These are phyloP conservation scores for Hypomecis punctinalis DNA, from an alignment of 2,888 invertebrate genomes.

Conservation along the genomic window DNA sequence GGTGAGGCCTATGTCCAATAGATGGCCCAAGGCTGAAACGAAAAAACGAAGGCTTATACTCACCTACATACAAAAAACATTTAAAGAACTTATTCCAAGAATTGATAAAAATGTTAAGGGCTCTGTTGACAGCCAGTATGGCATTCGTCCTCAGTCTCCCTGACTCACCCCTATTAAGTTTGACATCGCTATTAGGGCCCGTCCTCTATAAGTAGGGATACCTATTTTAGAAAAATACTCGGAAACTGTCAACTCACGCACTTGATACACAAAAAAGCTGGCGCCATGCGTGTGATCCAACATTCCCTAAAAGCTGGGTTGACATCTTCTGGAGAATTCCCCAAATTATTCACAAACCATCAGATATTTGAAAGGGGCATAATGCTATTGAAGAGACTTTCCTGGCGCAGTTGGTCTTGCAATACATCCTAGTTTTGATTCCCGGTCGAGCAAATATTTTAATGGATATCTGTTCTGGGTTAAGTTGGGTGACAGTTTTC, in stretches of 20 bases:
- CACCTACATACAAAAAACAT: not conserved
- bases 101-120: not conserved
- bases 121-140: constrained; percentile 6
- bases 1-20: too few relatives aligned
- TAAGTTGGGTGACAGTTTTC: too few relatives aligned
- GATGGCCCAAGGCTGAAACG: too few relatives aligned
- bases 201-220: constrained; percentile 29
- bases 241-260: constrained; percentile 51
- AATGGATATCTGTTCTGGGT: too few relatives aligned
- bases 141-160: constrained; percentile 4
- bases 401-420: too few relatives aligned
- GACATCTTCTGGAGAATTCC: too few relatives aligned
- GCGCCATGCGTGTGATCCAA: constrained; percentile 68
- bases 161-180: constrained; percentile 23
- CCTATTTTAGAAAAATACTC: constrained; percentile 33
- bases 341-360: too few relatives aligned
- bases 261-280: constrained; percentile 57
- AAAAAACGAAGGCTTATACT: too few relatives aligned
- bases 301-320: constrained; percentile 3
- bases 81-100: not conserved
- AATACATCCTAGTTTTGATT: too few relatives aligned
- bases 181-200: constrained; percentile 26
- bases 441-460: too few relatives aligned
- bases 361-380: too few relatives aligned
- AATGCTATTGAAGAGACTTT: too few relatives aligned